phyloP scores from a whole-genome alignment of 2,888 invertebrate genomes.

The Cataglyphis albicans region DNA sequence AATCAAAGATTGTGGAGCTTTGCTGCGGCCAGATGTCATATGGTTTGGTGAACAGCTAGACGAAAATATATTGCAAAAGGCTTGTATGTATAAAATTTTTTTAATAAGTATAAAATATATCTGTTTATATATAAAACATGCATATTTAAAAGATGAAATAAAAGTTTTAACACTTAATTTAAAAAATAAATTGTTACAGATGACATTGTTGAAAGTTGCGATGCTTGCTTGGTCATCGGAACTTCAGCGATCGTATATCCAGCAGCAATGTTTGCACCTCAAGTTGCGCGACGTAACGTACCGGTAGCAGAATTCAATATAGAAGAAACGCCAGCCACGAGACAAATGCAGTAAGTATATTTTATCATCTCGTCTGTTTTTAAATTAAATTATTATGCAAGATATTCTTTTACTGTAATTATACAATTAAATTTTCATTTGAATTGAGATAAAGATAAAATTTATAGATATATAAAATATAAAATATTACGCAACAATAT shows the following conservation, averaged over 20 bases:
- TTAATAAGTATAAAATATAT: slow-evolving; percentile 1
- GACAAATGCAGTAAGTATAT: slow-evolving; percentile 86
- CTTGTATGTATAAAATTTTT: slow-evolving; percentile 86
- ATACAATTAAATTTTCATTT: not conserved
- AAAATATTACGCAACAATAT: not conserved
- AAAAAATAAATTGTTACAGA: slow-evolving; percentile 85
- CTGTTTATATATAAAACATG: not conserved
- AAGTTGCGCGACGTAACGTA: slow-evolving; percentile 91
- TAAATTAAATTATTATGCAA: not conserved
- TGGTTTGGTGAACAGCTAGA: slow-evolving; percentile 96
- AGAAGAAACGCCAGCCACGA: slow-evolving; percentile 87
- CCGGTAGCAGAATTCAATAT: slow-evolving; percentile 92
- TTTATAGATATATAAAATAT: slow-evolving; percentile 8
- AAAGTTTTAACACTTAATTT: not conserved
- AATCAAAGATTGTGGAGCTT: slow-evolving; percentile 88
- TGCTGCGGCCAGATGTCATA: slow-evolving; percentile 93
- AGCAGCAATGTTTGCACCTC: slow-evolving; percentile 95
- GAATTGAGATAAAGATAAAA: slow-evolving; percentile 22
- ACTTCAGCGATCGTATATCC: slow-evolving; percentile 96
- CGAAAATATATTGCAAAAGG: slow-evolving; percentile 88
- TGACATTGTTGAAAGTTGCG: slow-evolving; percentile 90
- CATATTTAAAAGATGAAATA: not conserved
- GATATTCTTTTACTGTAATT: not conserved
- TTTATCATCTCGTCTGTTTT: not conserved
- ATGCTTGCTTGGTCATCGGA: slow-evolving; percentile 93